Evolutionary conservation across 2,113 vertebrate genomes (phyloP).

Genomic region (Myrmecophaga tridactyla): DNA sequence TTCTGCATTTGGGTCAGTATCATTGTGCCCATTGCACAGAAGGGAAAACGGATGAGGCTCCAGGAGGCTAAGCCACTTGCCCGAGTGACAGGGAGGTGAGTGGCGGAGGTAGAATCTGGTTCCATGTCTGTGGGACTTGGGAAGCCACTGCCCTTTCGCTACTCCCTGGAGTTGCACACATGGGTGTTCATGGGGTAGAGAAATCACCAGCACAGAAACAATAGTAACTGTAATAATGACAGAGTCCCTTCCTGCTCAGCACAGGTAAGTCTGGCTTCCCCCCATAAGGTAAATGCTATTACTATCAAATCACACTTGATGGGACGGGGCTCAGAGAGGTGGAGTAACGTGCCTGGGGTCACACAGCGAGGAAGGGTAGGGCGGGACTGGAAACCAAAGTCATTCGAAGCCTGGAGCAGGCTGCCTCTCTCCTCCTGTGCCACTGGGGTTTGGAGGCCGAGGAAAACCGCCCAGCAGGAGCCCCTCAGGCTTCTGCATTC

Average conservation of each 20-base stretch:
- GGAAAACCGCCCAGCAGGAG: background rate
- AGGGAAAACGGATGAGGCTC: background rate
- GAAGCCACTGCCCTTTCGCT: rapidly evolving
- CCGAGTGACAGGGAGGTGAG: rapidly evolving
- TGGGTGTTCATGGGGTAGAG: rapidly evolving
- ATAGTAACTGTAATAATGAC: background rate
- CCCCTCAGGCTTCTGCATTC: background rate
- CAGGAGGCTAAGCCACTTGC: background rate
- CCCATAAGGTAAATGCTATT: background rate
- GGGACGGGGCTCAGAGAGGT: background rate
- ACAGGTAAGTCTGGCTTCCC: background rate
- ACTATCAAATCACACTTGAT: background rate
- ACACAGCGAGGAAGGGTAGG: background rate
- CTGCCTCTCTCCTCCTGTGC: background rate
- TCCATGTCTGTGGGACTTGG: rapidly evolving
- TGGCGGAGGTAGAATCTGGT: background rate
- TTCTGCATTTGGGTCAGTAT: too few species aligned
- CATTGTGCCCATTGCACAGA: background rate
- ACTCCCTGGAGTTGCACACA: background rate
- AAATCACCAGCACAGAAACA: background rate
- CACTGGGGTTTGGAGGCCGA: background rate
- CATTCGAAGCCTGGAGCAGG: rapidly evolving
- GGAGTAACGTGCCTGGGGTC: background rate
- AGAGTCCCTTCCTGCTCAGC: background rate
- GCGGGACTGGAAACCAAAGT: background rate